Evolutionary conservation across 1,140 invertebrate species (phyloP), one percentile per base, ranked within the genome.

Genomic region (Drosophila takahashii): DNA sequence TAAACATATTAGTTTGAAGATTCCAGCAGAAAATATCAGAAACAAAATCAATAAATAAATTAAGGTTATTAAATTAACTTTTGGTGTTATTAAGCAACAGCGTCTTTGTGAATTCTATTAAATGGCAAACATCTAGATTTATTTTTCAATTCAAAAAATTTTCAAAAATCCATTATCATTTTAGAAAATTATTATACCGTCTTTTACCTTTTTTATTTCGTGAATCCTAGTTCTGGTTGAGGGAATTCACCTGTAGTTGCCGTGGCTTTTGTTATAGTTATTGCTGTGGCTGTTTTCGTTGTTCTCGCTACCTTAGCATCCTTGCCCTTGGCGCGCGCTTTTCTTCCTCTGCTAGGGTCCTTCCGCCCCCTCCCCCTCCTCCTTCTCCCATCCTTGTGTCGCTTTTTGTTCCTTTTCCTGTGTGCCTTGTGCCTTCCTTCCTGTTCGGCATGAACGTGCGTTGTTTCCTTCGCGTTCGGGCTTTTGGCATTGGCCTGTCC

Each of bases 371-470:
- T 61, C 45, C 50, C 37, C 37, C 1, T 29, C 8, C 62, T 69
- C 73, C 32, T 53, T 61, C 47, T 41, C 41, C 37, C 41, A 7
- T 15, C 45, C 13, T 47, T n/a, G 44, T 75, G 39, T 67, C 69
- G 41, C 39, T 56, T 77, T 77, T 77, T 87, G 75, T 81, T 69
- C 75, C 64, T 83, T 80, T 87, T 86, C 79, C 83, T 86, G 79
- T 83, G 61, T 69, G 81, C 74, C 73, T 80, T 67, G 60, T 81
- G 67, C 62, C 34, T 87, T 87, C 83, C 84, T 86, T 86, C 81
- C 83, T 86, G 81, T 80, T 86, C 61, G 59, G 77, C 81, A 73
- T 86, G 61, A 76, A 86, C 83, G 79, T 86, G 75, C 83, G 83
- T 72, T 87, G 81, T 86, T 83, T 87, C 81, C 83, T 71, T 42